These are phyloP conservation scores for Cerceris rybyensis DNA, from an alignment of 2,888 invertebrate genomes.

Conservation along the genomic window DNA sequence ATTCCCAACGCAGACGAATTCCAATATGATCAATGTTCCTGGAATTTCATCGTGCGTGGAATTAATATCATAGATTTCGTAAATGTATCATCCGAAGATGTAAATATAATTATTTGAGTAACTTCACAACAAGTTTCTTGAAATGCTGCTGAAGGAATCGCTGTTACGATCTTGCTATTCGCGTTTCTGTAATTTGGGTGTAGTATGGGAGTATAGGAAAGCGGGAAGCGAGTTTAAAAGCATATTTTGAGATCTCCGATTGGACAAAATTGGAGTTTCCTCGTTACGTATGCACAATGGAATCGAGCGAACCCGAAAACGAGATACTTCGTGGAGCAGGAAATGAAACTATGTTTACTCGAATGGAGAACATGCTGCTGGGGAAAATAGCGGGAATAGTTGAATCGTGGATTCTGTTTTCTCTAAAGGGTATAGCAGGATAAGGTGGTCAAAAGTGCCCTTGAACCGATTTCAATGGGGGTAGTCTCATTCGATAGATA, in stretches of 20 bases:
- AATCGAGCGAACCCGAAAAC: conserved; percentile 24
- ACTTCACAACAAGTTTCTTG: conserved; percentile 19
- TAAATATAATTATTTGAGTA: conserved; percentile 22
- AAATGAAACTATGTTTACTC: conserved; percentile 30
- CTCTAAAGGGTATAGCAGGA: too few species aligned
- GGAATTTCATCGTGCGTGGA: neutral
- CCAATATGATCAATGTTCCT: neutral
- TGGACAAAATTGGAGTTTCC: conserved; percentile 38
- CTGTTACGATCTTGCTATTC: conserved; percentile 38
- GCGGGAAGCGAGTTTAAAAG: conserved; percentile 37
- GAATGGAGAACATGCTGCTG: conserved; percentile 3
- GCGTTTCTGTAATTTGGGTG: conserved; percentile 2
- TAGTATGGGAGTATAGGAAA: conserved; percentile 8
- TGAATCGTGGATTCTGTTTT: too few species aligned
- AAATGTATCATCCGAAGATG: neutral
- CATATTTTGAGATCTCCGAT: conserved; percentile 42
- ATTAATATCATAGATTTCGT: too few species aligned
- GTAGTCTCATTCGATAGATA: too few species aligned
- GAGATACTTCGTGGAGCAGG: conserved; percentile 30
- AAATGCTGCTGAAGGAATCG: conserved; percentile 56
- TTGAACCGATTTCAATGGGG: too few species aligned
- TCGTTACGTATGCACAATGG: conserved; percentile 43
- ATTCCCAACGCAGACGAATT: too few species aligned
- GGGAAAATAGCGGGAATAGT: too few species aligned
- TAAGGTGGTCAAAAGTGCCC: too few species aligned